phyloP scores from a whole-genome alignment of 2,113 vertebrate genomes.

The Gavia stellata region DNA sequence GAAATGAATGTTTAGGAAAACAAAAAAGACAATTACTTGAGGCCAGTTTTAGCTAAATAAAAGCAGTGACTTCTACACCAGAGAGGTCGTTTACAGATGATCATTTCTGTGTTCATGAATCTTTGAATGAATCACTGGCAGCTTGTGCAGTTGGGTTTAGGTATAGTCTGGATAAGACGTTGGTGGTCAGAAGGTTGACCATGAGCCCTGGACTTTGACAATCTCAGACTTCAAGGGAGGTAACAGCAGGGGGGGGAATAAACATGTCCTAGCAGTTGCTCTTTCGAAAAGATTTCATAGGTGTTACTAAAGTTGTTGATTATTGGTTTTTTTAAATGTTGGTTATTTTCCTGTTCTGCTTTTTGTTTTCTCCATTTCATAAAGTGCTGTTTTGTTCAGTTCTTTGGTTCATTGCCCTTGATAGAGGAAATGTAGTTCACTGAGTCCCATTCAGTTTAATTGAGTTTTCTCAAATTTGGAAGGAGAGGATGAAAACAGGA shows the following conservation, averaged over 20 bases:
- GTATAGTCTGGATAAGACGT: neutral
- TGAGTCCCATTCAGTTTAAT: neutral
- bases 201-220: neutral
- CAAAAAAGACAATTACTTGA: conserved; percentile 5
- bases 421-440: neutral
- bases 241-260: neutral
- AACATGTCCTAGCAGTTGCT: neutral
- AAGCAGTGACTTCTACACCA: neutral
- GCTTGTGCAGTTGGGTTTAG: neutral
- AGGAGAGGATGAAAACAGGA: neutral
- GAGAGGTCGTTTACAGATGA: neutral
- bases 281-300: neutral
- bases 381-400: neutral
- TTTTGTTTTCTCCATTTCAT: neutral
- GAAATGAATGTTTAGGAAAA: conserved; percentile 45
- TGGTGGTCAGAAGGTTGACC: neutral
- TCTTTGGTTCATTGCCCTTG: neutral
- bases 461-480: neutral
- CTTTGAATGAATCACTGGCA: neutral
- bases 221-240: neutral
- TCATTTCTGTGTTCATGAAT: neutral
- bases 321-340: neutral
- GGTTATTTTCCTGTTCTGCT: neutral
- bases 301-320: neutral
- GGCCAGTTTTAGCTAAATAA: neutral